Evolutionary conservation across 1,140 invertebrate genomes (phyloP).

Genomic region (Teleogryllus occipitalis): DNA sequence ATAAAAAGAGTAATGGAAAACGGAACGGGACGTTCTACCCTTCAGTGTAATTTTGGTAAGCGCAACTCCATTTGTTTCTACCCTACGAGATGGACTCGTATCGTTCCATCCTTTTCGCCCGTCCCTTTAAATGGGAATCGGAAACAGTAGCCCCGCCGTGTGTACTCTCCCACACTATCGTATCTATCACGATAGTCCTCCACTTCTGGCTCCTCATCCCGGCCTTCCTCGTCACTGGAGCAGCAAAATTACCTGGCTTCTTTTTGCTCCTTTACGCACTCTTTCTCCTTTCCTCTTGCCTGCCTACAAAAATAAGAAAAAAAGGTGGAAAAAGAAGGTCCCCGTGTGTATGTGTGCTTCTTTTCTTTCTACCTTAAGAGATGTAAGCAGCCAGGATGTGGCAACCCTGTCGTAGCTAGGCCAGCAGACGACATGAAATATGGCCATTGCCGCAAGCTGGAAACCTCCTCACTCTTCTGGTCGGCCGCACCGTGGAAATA

Average conservation of each 20-base stretch:
- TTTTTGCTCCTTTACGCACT: slow-evolving; percentile 7
- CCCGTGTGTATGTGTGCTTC: neutral
- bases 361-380: neutral
- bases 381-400: slow-evolving; percentile 22
- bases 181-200: slow-evolving; percentile 22
- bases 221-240: slow-evolving; percentile 13
- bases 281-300: slow-evolving; percentile 2
- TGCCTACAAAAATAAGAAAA: neutral
- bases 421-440: slow-evolving; percentile 34
- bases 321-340: slow-evolving; percentile 5
- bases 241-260: slow-evolving; percentile 18
- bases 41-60: no score
- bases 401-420: slow-evolving; percentile 25
- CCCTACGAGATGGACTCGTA: neutral
- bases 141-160: slow-evolving; percentile 18
- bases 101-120: no score
- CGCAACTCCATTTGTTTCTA: neutral
- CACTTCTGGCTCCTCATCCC: neutral
- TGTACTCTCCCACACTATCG: slow-evolving; percentile 15
- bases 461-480: slow-evolving; percentile 15
- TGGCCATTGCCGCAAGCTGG: slow-evolving; percentile 31
- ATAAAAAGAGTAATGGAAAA: no score
- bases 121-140: slow-evolving; percentile 13
- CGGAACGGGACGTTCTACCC: no score
- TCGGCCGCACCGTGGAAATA: slow-evolving; percentile 11